A percentile compares a stretch with the other conserved stretches of the same genome.
These are phyloP conservation scores for Cosmia trapezina DNA, from an alignment of 2,888 invertebrate genomes.

Conservation along the genomic window DNA sequence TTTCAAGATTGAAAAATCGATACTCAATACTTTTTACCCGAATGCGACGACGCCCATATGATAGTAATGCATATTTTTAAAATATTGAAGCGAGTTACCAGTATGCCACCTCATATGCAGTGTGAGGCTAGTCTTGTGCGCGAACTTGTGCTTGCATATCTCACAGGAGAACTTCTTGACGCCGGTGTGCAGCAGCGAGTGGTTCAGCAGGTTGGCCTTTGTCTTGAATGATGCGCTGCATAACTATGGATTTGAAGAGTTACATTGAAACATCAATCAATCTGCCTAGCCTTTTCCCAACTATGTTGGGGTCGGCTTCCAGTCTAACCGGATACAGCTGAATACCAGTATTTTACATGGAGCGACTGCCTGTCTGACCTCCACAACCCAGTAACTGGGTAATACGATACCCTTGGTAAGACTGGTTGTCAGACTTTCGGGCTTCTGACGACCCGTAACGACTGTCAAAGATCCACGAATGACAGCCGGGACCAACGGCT, in stretches of 20 bases:
- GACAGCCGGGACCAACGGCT: too few species aligned
- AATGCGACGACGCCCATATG: neutral
- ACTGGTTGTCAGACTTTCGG: too few species aligned
- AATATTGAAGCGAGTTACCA: constrained; percentile 74
- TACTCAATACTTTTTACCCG: neutral
- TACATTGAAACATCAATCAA: too few species aligned
- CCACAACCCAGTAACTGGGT: too few species aligned
- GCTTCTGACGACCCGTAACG: too few species aligned
- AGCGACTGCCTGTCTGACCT: too few species aligned
- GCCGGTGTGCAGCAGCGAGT: constrained; percentile 93
- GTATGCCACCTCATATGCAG: constrained; percentile 93
- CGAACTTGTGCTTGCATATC: constrained; percentile 93
- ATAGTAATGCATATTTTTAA: neutral
- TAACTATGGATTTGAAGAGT: constrained; percentile 70
- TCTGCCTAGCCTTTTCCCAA: too few species aligned
- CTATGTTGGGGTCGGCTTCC: too few species aligned
- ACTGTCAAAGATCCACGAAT: too few species aligned
- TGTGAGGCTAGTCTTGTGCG: constrained; percentile 94
- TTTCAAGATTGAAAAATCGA: neutral
- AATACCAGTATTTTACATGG: too few species aligned
- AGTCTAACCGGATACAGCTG: too few species aligned
- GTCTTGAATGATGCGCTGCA: constrained; percentile 92
- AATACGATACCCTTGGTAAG: too few species aligned
- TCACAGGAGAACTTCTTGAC: constrained; percentile 93
- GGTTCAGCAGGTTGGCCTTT: constrained; percentile 93